Evolutionary conservation across 2,113 vertebrate genomes (phyloP), one percentile per base, ranked within the genome.

Genomic region (Oxyruncus cristatus): DNA sequence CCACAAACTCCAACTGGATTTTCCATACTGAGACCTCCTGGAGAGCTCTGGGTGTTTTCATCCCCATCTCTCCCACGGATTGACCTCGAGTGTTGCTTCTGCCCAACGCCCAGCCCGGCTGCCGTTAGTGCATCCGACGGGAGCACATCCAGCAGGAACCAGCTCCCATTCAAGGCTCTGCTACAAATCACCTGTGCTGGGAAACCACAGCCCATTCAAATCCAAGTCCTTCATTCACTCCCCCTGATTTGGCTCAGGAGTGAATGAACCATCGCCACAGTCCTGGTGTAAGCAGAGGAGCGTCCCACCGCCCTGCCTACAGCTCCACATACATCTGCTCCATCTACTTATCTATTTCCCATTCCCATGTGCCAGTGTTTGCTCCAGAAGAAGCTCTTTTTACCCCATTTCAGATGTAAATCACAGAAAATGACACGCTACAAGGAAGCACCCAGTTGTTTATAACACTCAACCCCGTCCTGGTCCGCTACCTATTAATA

Each of bases 401-500:
- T 13, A 3, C 3, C 1, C 1, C 5, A 0, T 9, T 7, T 68
- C 72, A 8, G 75, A n/a, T 12, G 68, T 3, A 68, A 70, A 76
- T 12, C 41, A 14, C 12, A 50, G 46, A 50, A 39, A 81, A 75
- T 0, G 24, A 8, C 75, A 49, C 15, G 2, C 14, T 6, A n/a
- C 30, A 4, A 4, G 2, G 9, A 91, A 82, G 65, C 1, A 70
- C 79, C 56, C 55, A 0, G 2, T 59, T 18, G 4, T 80, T 74
- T 49, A 26, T 42, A 72, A 33, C 18, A 17, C 83, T 67, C 85
- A 41, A 9, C 65, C 59, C n/a, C 74, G 55, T 96, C 86, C 91
- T 93, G 90, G 24, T 95, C 92, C 0, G 14, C 86, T 95, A 93
- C 90, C 86, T 84, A 75, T 96, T 94, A 92, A 94, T 93, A 77